A percentile compares a stretch with the other conserved stretches of the same genome.
Evolutionary conservation across 2,113 vertebrate species (phyloP).

Genomic region (Perca fluviatilis): DNA sequence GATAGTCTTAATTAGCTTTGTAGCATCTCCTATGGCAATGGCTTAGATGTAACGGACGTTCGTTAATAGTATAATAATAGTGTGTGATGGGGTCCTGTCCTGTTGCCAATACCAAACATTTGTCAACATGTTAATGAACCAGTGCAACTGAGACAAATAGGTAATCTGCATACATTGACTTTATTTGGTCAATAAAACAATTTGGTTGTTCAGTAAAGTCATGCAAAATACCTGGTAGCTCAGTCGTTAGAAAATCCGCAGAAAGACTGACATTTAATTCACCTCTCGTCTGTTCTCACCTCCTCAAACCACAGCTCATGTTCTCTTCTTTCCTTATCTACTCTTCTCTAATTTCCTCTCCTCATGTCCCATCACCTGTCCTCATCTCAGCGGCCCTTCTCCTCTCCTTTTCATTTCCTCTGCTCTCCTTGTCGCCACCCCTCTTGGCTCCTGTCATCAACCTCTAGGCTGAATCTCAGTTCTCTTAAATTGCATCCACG

Average conservation of each 20-base stretch:
- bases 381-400: conserved; percentile 18
- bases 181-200: background rate
- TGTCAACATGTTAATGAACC: background rate
- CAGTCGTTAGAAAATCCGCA: background rate
- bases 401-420: conserved; percentile 37
- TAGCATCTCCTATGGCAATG: no score
- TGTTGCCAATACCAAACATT: background rate
- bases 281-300: conserved; percentile 1
- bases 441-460: background rate
- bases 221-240: background rate
- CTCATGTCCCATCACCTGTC: background rate
- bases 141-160: background rate
- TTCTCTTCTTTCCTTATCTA: conserved; percentile 40
- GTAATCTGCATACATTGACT: background rate
- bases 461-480: background rate
- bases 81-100: no score
- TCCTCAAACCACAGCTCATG: background rate
- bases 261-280: conserved; percentile 18
- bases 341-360: conserved; percentile 47
- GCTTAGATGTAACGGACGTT: no score
- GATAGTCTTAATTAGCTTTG: no score
- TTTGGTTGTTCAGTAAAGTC: background rate
- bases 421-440: background rate
- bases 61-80: no score
- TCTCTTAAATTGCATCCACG: background rate